phyloP scores from a whole-genome alignment of 2,888 invertebrate species.

The Pyralis farinalis region DNA sequence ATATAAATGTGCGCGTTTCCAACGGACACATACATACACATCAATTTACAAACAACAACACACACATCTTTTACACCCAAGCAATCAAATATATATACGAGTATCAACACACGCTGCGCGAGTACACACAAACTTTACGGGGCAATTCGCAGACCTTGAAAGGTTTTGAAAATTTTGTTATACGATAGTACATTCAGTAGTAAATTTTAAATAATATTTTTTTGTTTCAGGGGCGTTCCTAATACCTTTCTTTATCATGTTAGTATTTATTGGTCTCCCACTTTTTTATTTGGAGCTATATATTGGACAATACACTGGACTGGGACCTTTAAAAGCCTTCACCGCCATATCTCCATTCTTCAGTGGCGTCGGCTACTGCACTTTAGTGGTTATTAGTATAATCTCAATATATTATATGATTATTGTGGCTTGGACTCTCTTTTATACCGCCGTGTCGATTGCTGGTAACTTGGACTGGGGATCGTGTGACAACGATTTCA shows the following conservation, averaged over 20 bases:
- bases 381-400: constrained; percentile 85
- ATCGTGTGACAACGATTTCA: constrained; percentile 83
- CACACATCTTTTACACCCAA: too few relatives aligned
- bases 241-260: constrained; percentile 87
- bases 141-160: too few relatives aligned
- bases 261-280: constrained; percentile 88
- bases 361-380: constrained; percentile 84
- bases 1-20: too few relatives aligned
- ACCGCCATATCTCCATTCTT: constrained; percentile 82
- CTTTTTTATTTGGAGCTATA: constrained; percentile 90
- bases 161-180: too few relatives aligned
- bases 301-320: constrained; percentile 88
- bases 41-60: too few relatives aligned
- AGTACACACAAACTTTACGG: too few relatives aligned
- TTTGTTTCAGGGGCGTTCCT: constrained; percentile 86
- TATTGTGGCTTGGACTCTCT: constrained; percentile 88
- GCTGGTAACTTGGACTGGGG: constrained; percentile 84
- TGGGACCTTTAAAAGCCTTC: constrained; percentile 86
- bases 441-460: constrained; percentile 87
- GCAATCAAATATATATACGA: too few relatives aligned
- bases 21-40: too few relatives aligned
- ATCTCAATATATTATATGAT: constrained; percentile 91
- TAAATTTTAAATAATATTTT: not conserved
- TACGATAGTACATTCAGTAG: too few relatives aligned
- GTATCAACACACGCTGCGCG: too few relatives aligned